Conservation (phyloP, 2,113 vertebrate species). For the Mixornis gularis region DNA sequence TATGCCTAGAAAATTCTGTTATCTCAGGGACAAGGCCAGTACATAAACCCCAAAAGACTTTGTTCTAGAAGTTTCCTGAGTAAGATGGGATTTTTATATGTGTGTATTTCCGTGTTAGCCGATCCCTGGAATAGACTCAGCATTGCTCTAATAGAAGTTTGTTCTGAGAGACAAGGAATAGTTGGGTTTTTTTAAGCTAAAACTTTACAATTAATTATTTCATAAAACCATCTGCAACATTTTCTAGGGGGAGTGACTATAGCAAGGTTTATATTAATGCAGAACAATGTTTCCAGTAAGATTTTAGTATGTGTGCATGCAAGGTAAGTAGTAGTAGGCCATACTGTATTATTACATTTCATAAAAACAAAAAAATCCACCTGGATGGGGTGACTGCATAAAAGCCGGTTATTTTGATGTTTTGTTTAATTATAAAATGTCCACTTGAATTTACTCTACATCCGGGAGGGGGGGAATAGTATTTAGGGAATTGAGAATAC, state of each 20-base stretch:
- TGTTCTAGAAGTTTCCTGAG: background rate
- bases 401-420: background rate
- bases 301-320: background rate
- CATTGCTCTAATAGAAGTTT: background rate
- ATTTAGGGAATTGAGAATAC: background rate
- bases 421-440: background rate
- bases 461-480: accelerated
- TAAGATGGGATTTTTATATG: background rate
- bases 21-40: background rate
- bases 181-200: background rate
- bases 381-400: background rate
- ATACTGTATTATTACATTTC: background rate
- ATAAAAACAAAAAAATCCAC: background rate
- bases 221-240: background rate
- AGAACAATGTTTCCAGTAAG: background rate
- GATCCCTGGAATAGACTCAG: background rate
- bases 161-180: background rate
- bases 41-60: background rate
- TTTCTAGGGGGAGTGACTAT: background rate
- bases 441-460: background rate
- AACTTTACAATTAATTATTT: background rate
- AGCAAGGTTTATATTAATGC: background rate
- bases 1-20: background rate
- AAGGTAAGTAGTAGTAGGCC: background rate
- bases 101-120: background rate